Evolutionary conservation across 1,140 invertebrate genomes (phyloP).

Genomic region (Hetaerina americana): DNA sequence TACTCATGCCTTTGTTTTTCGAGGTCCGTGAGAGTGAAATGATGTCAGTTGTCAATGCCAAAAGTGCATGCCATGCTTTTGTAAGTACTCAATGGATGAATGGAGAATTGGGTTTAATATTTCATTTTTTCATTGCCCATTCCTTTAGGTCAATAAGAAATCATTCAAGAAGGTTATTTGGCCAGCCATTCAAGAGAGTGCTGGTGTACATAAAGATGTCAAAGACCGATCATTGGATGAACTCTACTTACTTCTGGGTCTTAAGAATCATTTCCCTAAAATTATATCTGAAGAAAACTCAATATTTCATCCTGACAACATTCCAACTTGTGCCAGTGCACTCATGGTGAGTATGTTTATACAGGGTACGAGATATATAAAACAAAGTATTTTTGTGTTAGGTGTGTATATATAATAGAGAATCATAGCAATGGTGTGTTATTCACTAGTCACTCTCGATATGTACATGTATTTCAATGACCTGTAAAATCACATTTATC

Average conservation of each 20-base stretch:
- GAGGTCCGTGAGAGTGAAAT: no score
- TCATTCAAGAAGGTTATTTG: not conserved
- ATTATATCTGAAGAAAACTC: slow-evolving; percentile 19
- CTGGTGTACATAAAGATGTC: slow-evolving; percentile 18
- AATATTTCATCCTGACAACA: slow-evolving; percentile 33
- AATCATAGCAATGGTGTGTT: no score
- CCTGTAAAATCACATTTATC: no score
- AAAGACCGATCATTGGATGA: slow-evolving; percentile 31
- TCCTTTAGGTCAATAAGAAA: not conserved
- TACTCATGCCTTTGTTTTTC: no score
- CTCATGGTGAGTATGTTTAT: slow-evolving; percentile 45
- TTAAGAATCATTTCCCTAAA: slow-evolving; percentile 26
- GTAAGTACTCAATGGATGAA: no score
- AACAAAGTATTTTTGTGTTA: no score
- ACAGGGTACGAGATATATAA: no score
- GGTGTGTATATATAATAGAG: no score
- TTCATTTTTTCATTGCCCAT: not conserved
- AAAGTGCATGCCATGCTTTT: no score
- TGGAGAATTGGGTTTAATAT: not conserved
- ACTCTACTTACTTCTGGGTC: slow-evolving; percentile 26
- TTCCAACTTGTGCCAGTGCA: slow-evolving; percentile 37
- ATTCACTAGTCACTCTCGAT: no score
- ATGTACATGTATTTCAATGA: no score
- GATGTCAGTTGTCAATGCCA: no score
- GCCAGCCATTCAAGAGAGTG: not conserved